Percentiles rank a stretch among this genome's conserved stretches.
These are phyloP conservation scores for Lindbergichthys nudifrons DNA, from an alignment of 2,797 vertebrate genomes.

Conservation along the genomic window DNA sequence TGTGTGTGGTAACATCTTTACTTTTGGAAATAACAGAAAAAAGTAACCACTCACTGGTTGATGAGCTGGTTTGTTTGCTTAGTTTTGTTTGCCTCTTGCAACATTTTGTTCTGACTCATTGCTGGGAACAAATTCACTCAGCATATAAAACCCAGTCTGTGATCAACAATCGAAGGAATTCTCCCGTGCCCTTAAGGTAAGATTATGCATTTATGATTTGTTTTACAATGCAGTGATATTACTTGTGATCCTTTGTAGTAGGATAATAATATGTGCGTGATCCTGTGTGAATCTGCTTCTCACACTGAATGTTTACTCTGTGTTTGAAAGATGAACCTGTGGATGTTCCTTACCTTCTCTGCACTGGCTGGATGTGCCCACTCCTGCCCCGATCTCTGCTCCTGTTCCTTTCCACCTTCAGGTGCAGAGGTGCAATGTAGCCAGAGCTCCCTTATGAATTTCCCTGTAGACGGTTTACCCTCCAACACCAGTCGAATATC, in stretches of 20 bases:
- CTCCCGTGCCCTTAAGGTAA: conserved; percentile 47
- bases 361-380: conserved; percentile 41
- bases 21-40: conserved; percentile 43
- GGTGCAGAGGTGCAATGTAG: conserved; percentile 68
- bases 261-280: background rate
- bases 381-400: conserved; percentile 70
- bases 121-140: conserved; percentile 31
- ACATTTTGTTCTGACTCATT: conserved; percentile 62
- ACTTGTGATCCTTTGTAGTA: background rate
- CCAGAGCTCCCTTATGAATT: conserved; percentile 49
- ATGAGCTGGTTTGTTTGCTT: conserved; percentile 60
- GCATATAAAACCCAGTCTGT: conserved; percentile 19
- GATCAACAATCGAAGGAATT: conserved; percentile 7
- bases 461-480: conserved; percentile 67
- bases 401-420: conserved; percentile 42
- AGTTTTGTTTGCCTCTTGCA: conserved; percentile 73
- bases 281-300: background rate
- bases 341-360: conserved; percentile 47
- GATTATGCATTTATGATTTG: conserved; percentile 9
- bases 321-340: conserved; percentile 56
- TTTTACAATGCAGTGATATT: conserved; percentile 5
- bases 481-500: conserved; percentile 62
- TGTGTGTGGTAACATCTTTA: conserved; percentile 32
- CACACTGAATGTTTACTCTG: background rate
- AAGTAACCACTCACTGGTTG: conserved; percentile 15